Evolutionary conservation across 2,113 vertebrate genomes (phyloP).

Genomic region (Tetraodon nigroviridis): DNA sequence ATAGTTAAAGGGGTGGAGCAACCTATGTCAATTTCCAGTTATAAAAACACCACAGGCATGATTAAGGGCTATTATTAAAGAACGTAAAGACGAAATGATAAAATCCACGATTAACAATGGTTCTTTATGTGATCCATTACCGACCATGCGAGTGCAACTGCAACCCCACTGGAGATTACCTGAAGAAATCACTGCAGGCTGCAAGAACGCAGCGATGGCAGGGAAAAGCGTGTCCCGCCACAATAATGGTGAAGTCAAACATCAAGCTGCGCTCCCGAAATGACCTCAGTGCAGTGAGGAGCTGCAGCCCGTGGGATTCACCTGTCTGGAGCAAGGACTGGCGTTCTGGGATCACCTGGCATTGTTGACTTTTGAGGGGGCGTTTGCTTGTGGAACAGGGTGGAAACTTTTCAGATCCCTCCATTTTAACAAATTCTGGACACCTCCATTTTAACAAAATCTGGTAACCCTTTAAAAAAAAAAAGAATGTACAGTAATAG

Average conservation of each 20-base stretch:
- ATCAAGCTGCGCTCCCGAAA: constrained; percentile 86
- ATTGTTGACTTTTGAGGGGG: constrained; percentile 38
- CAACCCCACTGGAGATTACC: constrained; percentile 62
- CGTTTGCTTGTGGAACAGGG: constrained; percentile 13
- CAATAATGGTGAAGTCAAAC: constrained; percentile 90
- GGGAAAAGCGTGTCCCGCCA: constrained; percentile 83
- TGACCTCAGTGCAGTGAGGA: constrained; percentile 81
- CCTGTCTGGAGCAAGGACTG: constrained; percentile 77
- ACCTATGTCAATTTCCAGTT: too few relatives aligned
- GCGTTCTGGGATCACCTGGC: constrained; percentile 75
- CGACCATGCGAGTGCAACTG: too few relatives aligned
- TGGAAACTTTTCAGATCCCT: constrained; percentile 3
- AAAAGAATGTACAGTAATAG: too few relatives aligned
- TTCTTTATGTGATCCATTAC: too few relatives aligned
- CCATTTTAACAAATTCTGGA: constrained; percentile 44
- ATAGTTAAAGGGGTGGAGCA: too few relatives aligned
- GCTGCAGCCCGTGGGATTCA: constrained; percentile 87
- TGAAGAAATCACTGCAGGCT: constrained; percentile 97
- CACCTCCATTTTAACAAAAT: constrained; percentile 44
- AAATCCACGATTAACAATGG: too few relatives aligned
- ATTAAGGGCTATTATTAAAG: too few relatives aligned
- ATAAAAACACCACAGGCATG: too few relatives aligned
- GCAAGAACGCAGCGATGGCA: constrained; percentile 95
- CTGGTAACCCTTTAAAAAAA: constrained; percentile 4
- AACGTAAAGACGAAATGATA: too few relatives aligned